Evolutionary conservation across 2,113 vertebrate species (phyloP).

Genomic region (Odocoileus virginianus): DNA sequence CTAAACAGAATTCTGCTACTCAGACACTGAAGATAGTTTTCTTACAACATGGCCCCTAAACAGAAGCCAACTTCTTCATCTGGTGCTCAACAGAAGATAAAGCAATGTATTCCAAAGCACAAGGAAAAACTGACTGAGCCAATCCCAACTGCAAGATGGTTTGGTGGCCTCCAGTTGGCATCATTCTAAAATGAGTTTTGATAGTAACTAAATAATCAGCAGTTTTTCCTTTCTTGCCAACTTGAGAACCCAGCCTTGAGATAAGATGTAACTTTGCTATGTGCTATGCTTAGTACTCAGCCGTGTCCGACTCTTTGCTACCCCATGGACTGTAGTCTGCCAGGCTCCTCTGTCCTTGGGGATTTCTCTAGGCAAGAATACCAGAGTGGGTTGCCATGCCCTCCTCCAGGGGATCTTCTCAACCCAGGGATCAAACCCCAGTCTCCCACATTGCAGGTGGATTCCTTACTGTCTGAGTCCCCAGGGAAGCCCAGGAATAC

Average conservation of each 20-base stretch:
- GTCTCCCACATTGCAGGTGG: neutral
- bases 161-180: neutral
- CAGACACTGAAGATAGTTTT: neutral
- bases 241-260: neutral
- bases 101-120: neutral
- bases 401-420: neutral
- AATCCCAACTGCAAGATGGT: neutral
- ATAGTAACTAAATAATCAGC: neutral
- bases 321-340: neutral
- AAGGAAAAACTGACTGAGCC: neutral
- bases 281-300: neutral
- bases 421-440: neutral
- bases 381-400: neutral
- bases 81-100: neutral
- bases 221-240: neutral
- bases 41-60: neutral
- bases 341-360: neutral
- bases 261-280: neutral
- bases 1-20: neutral
- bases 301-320: rapidly evolving
- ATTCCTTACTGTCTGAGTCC: neutral
- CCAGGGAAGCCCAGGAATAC: neutral
- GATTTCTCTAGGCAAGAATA: neutral
- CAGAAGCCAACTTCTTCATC: slow-evolving; percentile 50
- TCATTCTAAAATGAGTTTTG: neutral